Evolutionary conservation across 2,888 invertebrate genomes (phyloP).

Genomic region (Graphium colonna): DNA sequence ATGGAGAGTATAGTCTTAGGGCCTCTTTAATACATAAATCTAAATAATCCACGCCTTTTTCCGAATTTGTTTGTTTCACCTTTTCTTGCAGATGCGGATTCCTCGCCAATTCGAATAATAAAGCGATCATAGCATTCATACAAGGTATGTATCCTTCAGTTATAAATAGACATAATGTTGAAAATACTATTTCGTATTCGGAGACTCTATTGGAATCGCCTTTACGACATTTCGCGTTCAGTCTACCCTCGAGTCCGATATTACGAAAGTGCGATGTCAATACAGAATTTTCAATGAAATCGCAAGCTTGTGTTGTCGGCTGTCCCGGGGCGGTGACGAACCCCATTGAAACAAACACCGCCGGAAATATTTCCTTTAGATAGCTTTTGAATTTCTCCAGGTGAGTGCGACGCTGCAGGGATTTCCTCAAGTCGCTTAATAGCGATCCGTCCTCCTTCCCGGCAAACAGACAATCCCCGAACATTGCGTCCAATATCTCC

Average conservation of each 20-base stretch:
- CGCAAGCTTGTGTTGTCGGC: constrained; percentile 43
- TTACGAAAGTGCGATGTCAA: constrained; percentile 48
- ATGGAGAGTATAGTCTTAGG: constrained; percentile 63
- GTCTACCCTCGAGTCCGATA: constrained; percentile 45
- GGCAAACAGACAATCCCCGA: constrained; percentile 62
- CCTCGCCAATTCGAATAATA: constrained; percentile 59
- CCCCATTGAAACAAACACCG: constrained; percentile 55
- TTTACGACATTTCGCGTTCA: constrained; percentile 36
- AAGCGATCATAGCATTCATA: constrained; percentile 50
- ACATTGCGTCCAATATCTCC: constrained; percentile 70
- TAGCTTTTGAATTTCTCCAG: constrained; percentile 59
- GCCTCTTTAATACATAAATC: constrained; percentile 61
- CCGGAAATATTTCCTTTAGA: constrained; percentile 64
- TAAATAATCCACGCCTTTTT: too few relatives aligned
- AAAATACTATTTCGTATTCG: constrained; percentile 53
- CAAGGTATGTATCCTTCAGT: constrained; percentile 68
- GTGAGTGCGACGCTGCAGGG: constrained; percentile 47
- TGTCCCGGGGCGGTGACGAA: constrained; percentile 46
- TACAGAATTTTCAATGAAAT: constrained; percentile 45
- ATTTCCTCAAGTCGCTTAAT: constrained; percentile 49
- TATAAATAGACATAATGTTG: constrained; percentile 53
- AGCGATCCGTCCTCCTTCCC: constrained; percentile 46
- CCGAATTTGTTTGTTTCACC: constrained; percentile 41
- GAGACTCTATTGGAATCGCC: constrained; percentile 31
- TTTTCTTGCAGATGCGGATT: constrained; percentile 51